A percentile compares a stretch with the other conserved stretches of the same genome.
These are phyloP conservation scores for Hyposoter dolosus DNA, from an alignment of 2,888 invertebrate species.

Conservation along the genomic window DNA sequence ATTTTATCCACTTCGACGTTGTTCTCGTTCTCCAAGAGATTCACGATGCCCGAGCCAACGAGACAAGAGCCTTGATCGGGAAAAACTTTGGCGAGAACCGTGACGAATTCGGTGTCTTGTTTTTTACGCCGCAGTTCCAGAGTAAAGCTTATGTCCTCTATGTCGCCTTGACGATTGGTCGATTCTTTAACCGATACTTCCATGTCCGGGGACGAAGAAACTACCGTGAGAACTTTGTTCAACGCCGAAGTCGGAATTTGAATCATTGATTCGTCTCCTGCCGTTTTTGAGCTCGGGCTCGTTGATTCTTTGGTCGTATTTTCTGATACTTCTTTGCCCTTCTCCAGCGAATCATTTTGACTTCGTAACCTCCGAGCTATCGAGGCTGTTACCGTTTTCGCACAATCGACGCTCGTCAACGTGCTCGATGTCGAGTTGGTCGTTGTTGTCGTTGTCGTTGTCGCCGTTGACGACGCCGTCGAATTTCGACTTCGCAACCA, in stretches of 20 bases:
- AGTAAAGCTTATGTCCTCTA: constrained; percentile 83
- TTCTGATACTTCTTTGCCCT: constrained; percentile 62
- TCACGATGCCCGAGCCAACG: constrained; percentile 80
- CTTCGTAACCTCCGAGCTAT: constrained; percentile 80
- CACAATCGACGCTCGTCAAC: constrained; percentile 29
- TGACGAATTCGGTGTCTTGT: constrained; percentile 72
- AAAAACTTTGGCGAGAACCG: constrained; percentile 82
- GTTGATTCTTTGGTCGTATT: constrained; percentile 49
- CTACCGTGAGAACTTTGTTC: constrained; percentile 81
- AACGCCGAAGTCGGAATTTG: constrained; percentile 82
- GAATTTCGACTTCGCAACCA: constrained; percentile 70
- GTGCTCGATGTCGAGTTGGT: constrained; percentile 23
- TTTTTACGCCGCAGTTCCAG: constrained; percentile 82
- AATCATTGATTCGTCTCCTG: constrained; percentile 75
- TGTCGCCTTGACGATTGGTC: constrained; percentile 76
- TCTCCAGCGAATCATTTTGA: constrained; percentile 73
- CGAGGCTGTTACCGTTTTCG: constrained; percentile 70
- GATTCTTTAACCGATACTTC: constrained; percentile 83
- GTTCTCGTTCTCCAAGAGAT: constrained; percentile 79
- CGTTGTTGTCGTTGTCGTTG: constrained; percentile 59
- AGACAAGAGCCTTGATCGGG: constrained; percentile 83
- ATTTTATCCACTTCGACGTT: constrained; percentile 81
- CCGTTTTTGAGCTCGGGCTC: constrained; percentile 25
- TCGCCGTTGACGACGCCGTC: constrained; percentile 35
- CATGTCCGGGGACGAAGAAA: constrained; percentile 80